Evolutionary conservation across 2,888 invertebrate genomes (phyloP), one percentile per base, ranked within the genome.

Genomic region (Malthinus flaveolus): DNA sequence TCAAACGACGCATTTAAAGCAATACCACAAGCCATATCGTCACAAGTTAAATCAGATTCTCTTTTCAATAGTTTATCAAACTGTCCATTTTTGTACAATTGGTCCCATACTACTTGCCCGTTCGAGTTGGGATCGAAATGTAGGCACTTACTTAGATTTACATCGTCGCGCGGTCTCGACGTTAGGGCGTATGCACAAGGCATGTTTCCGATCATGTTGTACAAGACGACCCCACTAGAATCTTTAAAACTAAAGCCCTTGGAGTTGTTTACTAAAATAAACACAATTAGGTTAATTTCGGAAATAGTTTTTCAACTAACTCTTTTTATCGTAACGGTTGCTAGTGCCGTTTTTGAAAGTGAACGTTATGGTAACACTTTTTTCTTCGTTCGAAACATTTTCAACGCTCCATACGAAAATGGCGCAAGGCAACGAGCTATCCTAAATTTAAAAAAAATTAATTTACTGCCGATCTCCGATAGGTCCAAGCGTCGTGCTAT

Each of bases 291-390:
- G 15, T 15, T 7, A 3, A 2, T 9, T 12, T 12, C 1, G 7
- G 37, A 37, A n/a, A 10, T 7, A 4, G 10, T 10, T 1, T 12
- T 12, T 39, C 10, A 32, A 62, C 55, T 70, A 74, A 75, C 85
- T 82, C 63, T 80, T 78, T 56, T 75, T 78, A 69, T 86, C 85
- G 63, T 80, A 80, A 61, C 81, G 81, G 57, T 82, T 82, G 7
- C 90, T 91, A 11, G 85, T 87, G 7, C 95, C 93, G 80, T 93
- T 95, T 73, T 94, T 92, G 80, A 95, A 95, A 0, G 94, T 92
- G 73, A 96, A 93, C 9, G 92, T 87, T 59, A 97, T 88, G 68
- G 92, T 92, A 8, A 96, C 89, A 66, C 87, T 84, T 59, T 90
- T 80, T 49, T 85, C 84, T 68, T 89, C 85, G 15, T 83, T 78